Evolutionary conservation across 2,888 invertebrate genomes (phyloP).

Genomic region (Gymnosoma rotundatum): DNA sequence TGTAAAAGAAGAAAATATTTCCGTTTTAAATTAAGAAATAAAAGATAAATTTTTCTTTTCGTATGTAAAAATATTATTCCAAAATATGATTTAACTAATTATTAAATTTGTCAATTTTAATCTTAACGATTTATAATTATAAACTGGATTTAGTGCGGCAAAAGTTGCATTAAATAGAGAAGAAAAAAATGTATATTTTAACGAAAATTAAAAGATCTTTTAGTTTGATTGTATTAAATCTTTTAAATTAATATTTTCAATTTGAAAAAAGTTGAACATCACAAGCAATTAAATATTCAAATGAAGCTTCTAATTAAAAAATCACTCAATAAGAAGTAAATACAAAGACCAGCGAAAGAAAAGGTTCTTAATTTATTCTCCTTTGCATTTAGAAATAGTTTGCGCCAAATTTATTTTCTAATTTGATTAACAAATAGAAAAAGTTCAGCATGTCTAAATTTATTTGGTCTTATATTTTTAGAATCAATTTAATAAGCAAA

Average conservation of each 20-base stretch:
- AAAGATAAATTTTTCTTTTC: too few relatives aligned
- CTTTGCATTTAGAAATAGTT: constrained; percentile 1
- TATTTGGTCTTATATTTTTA: neutral
- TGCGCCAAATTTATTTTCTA: neutral
- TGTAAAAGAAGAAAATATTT: too few relatives aligned
- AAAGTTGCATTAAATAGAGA: neutral
- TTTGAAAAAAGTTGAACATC: constrained; percentile 33
- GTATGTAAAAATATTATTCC: too few relatives aligned
- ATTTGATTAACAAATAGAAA: constrained; percentile 3
- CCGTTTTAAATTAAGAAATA: too few relatives aligned
- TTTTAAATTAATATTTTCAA: neutral
- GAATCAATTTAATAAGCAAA: neutral
- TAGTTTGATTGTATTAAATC: neutral
- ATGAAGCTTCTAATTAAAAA: constrained; percentile 56
- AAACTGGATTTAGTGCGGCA: neutral
- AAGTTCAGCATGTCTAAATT: neutral
- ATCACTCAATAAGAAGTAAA: constrained; percentile 33
- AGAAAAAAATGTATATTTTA: neutral
- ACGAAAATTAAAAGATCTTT: neutral
- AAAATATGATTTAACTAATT: constrained; percentile 40
- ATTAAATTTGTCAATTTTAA: constrained; percentile 52
- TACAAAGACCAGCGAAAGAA: constrained; percentile 14
- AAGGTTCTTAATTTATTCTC: constrained; percentile 12
- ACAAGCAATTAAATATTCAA: constrained; percentile 62
- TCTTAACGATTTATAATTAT: constrained; percentile 1